Base-by-base conservation (phyloP, 2,888 invertebrate species). In the Opisthograptis luteolata region DNA sequence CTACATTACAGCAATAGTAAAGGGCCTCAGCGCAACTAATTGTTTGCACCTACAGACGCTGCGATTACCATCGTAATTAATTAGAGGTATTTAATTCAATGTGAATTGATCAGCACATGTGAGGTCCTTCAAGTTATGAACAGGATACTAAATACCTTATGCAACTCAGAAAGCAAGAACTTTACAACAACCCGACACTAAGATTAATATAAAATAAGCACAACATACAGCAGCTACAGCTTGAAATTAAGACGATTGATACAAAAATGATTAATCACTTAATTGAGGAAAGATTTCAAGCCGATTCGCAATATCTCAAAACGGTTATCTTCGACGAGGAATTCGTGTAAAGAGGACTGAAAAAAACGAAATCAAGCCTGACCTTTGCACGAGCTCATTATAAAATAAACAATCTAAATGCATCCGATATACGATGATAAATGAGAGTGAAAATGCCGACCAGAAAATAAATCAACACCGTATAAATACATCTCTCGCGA, bases 31-130 rank as follows among this genome's bases (percentile, higher is more conserved):
- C 60, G 69, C 70, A 73, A 80, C 81, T 83, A 84, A 85, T 85
- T 85, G 79, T 81, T 84, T 81, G 78, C 80, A 65, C 64, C 60
- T 60, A 57, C 66, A 63, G 50, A 69, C 56, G 60, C 62, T 62
- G 52, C 72, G 84, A 87, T 87, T 79, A 70, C 71, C 55, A 82
- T 79, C 80, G 75, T 80, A 84, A 87, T 84, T 87, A 87, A 87
- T 88, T 85, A 86, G 72, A 72, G 65, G 67, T 73, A 81, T 83
- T 84, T 81, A 82, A 79, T 79, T 77, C 77, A 68, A 73, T 68
- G 71, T 66, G 73, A 77, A 81, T 79, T 79, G 76, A 79, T 80
- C 73, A 72, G 69, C 70, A 56, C 60, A 66, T 79, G 84, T 86
- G 84, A 63, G 84, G 83, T 83, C 84, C 27, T 36, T 45, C 56